A percentile compares a stretch with the other conserved stretches of the same genome.
Evolutionary conservation across 1,140 invertebrate genomes (phyloP).

Genomic region (Agraylea sexmaculata): DNA sequence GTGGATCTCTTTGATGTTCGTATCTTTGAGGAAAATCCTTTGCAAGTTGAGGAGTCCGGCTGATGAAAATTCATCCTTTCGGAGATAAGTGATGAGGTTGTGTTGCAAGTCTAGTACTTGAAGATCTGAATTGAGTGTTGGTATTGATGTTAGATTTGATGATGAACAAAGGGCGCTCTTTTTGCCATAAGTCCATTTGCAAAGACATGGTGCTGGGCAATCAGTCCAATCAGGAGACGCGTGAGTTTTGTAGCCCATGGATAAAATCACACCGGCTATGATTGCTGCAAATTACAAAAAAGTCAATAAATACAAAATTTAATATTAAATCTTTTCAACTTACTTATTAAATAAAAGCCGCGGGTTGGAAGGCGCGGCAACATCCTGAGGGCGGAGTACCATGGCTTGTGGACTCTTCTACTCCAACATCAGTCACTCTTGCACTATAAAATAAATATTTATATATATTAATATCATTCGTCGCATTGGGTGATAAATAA

Average conservation of each 20-base stretch:
- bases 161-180: conserved; percentile 65
- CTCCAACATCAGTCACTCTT: no score
- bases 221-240: conserved; percentile 51
- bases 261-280: conserved; percentile 15
- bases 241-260: conserved; percentile 12
- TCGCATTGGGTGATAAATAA: no score
- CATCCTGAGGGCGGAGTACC: no score
- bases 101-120: conserved; percentile 64
- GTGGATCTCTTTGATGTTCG: conserved; percentile 54
- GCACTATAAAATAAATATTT: no score
- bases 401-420: no score
- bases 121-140: conserved; percentile 57
- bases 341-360: no score
- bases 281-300: conserved; percentile 17
- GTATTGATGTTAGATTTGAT: conserved; percentile 53
- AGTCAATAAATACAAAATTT: background rate
- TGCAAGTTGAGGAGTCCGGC: conserved; percentile 64
- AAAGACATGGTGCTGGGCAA: conserved; percentile 60
- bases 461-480: no score
- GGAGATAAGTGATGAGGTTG: conserved; percentile 56
- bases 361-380: no score
- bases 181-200: conserved; percentile 74
- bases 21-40: conserved; percentile 55
- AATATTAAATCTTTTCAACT: no score
- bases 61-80: conserved; percentile 57